These are phyloP conservation scores for Melipona beecheii DNA, from an alignment of 2,888 invertebrate species.

Conservation along the genomic window DNA sequence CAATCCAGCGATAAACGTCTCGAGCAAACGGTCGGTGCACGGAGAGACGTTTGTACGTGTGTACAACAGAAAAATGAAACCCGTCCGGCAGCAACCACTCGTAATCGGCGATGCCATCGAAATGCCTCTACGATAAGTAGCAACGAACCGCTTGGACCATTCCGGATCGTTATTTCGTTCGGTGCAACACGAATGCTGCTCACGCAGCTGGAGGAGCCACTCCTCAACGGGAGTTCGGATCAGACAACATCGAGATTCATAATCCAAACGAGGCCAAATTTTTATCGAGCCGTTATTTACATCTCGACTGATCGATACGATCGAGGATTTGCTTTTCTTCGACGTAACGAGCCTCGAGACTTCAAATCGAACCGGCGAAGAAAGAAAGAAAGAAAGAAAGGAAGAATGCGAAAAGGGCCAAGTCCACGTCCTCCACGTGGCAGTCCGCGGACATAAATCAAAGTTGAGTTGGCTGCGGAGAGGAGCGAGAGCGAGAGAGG, in stretches of 20 bases:
- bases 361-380: neutral
- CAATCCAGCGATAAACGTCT: neutral
- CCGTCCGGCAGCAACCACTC: neutral
- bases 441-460: slow-evolving; percentile 29
- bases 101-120: neutral
- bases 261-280: slow-evolving; percentile 13
- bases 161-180: slow-evolving; percentile 9
- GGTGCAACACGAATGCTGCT: slow-evolving; percentile 19
- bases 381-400: too few relatives aligned
- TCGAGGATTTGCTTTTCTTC: neutral
- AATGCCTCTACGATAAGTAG: slow-evolving; percentile 9
- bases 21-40: neutral
- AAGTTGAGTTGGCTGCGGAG: slow-evolving; percentile 22
- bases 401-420: neutral
- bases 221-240: slow-evolving; percentile 17
- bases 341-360: neutral
- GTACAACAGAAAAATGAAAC: slow-evolving; percentile 12
- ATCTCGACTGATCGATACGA: neutral
- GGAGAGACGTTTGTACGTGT: neutral
- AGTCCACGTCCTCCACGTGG: neutral
- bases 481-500: slow-evolving; percentile 1
- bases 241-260: slow-evolving; percentile 28
- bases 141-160: neutral
- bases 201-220: slow-evolving; percentile 31
- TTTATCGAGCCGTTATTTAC: neutral